phyloP scores from a whole-genome alignment of 2,113 vertebrate genomes.

The Sinocyclocheilus rhinocerous region DNA sequence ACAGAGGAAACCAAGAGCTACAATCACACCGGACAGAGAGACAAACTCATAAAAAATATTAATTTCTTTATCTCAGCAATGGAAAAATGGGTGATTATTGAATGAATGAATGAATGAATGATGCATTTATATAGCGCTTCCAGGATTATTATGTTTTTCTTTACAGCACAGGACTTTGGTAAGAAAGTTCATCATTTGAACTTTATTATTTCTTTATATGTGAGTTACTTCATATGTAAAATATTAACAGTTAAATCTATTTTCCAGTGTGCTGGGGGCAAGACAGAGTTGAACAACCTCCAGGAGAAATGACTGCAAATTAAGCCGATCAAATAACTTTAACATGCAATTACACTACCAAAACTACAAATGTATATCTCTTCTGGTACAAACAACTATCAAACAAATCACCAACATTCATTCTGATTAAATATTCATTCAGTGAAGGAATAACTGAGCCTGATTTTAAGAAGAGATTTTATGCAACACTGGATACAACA shows the following conservation, averaged over 20 bases:
- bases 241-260: neutral
- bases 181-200: neutral
- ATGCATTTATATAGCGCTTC: too few species aligned
- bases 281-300: neutral
- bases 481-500: neutral
- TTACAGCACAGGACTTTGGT: neutral
- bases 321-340: neutral
- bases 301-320: neutral
- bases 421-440: neutral
- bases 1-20: neutral
- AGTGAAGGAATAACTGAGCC: neutral
- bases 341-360: neutral
- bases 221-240: neutral
- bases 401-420: neutral
- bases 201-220: neutral
- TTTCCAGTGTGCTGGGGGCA: neutral
- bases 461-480: neutral
- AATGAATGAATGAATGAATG: too few species aligned
- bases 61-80: neutral
- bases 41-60: neutral
- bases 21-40: neutral
- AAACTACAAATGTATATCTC: neutral
- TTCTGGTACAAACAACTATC: conserved; percentile 2
- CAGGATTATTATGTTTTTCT: neutral
- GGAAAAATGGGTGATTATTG: neutral